A percentile compares a stretch with the other conserved stretches of the same genome.
These are phyloP conservation scores for Seriola aureovittata DNA, from an alignment of 2,113 vertebrate species.

Conservation along the genomic window DNA sequence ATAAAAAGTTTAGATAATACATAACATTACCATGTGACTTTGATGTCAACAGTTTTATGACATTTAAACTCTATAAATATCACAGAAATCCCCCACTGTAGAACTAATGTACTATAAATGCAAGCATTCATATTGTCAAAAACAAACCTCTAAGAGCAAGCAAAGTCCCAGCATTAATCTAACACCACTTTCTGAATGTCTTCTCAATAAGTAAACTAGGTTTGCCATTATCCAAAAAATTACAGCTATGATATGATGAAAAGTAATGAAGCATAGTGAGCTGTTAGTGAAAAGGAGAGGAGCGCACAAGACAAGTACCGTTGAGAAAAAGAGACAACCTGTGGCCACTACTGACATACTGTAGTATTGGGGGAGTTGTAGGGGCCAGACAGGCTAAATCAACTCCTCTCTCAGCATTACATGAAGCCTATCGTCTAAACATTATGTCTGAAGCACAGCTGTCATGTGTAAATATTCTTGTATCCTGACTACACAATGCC, in stretches of 20 bases:
- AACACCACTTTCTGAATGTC: neutral
- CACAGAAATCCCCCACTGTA: neutral
- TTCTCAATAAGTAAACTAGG: neutral
- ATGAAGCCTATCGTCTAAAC: neutral
- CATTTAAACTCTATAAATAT: neutral
- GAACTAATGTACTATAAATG: neutral
- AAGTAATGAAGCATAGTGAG: constrained; percentile 21
- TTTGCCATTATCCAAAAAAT: neutral
- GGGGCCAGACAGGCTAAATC: neutral
- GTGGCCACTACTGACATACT: neutral
- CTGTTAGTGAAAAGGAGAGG: constrained; percentile 51
- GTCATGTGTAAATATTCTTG: neutral
- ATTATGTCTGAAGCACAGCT: neutral
- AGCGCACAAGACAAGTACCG: constrained; percentile 13
- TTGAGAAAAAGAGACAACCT: constrained; percentile 22
- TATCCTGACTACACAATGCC: neutral
- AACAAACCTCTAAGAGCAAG: neutral
- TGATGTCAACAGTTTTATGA: neutral
- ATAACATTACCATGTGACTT: neutral
- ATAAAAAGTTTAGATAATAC: neutral
- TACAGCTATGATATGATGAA: constrained; percentile 7
- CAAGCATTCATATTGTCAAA: constrained; percentile 10
- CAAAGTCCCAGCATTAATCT: neutral
- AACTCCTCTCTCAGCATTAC: neutral
- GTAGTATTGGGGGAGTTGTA: neutral